These are phyloP conservation scores for Sinocyclocheilus maitianheensis DNA, from an alignment of 2,113 vertebrate species.

Conservation along the genomic window DNA sequence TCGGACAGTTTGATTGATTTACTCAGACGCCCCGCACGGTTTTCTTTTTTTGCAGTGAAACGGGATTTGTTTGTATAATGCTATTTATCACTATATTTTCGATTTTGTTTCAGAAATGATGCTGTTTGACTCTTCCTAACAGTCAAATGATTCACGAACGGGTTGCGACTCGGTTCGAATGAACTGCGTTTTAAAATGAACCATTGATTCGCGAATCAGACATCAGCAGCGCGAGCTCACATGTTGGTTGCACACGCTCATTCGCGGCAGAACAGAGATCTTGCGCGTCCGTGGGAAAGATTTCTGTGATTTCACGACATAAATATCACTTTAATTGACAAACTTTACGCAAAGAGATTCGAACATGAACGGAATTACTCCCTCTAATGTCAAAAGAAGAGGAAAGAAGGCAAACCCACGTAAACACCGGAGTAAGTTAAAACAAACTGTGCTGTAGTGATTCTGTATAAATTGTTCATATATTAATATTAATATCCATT, in stretches of 20 bases:
- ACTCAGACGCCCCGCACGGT: not conserved
- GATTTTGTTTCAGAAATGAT: not conserved
- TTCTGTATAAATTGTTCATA: not conserved
- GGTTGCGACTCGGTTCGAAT: not conserved
- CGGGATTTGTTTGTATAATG: not conserved
- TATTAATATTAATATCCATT: not conserved
- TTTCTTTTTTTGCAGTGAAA: not conserved
- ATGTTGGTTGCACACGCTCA: not conserved
- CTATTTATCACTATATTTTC: not conserved
- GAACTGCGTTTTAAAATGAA: not conserved
- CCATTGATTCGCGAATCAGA: not conserved
- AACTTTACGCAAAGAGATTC: not conserved
- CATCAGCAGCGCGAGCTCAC: not conserved
- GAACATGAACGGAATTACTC: constrained; percentile 23
- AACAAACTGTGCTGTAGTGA: not conserved
- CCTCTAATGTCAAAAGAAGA: not conserved
- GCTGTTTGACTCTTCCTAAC: not conserved
- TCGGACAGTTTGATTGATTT: not conserved
- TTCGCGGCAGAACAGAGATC: not conserved
- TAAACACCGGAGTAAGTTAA: constrained; percentile 29
- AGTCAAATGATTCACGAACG: not conserved
- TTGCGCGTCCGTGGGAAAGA: not conserved
- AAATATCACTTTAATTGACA: not conserved
- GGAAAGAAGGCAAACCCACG: not conserved
- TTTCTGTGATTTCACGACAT: too few species aligned